phyloP scores from a whole-genome alignment of 2,113 vertebrate genomes.

The Sander vitreus region DNA sequence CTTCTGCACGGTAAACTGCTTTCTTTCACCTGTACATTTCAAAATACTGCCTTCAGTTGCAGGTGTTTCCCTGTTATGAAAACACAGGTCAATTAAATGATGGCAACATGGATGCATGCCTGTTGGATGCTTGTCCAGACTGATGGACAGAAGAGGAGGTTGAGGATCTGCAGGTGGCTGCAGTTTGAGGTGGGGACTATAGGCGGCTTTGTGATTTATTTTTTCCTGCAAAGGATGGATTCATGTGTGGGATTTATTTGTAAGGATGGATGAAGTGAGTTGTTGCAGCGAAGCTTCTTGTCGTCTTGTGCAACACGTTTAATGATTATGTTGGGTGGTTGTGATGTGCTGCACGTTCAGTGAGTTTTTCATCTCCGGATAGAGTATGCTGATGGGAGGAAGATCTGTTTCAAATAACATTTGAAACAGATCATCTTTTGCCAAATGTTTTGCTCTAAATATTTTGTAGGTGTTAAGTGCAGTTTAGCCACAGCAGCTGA shows the following conservation, averaged over 20 bases:
- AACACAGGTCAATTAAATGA: slow-evolving; percentile 2
- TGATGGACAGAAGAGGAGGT: neutral
- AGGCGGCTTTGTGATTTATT: neutral
- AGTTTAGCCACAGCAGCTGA: neutral
- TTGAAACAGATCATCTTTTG: neutral
- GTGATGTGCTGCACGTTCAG: slow-evolving; percentile 27
- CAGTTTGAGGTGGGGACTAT: neutral
- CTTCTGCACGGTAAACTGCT: slow-evolving; percentile 57
- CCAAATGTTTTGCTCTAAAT: neutral
- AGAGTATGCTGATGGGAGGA: neutral
- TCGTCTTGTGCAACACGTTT: slow-evolving; percentile 11
- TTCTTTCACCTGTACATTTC: neutral
- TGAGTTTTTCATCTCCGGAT: neutral
- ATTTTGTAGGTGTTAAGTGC: neutral
- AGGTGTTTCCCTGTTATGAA: neutral
- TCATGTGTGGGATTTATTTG: neutral
- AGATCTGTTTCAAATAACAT: neutral
- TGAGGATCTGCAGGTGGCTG: slow-evolving; percentile 50
- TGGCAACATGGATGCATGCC: slow-evolving; percentile 15
- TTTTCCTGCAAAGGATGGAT: neutral
- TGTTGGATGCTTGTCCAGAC: neutral
- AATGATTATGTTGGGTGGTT: neutral
- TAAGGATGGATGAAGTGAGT: neutral
- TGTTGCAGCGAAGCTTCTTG: neutral
- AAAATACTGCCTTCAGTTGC: neutral